Conservation (phyloP, 1,140 invertebrate species). For the Bradysia coprophila region DNA sequence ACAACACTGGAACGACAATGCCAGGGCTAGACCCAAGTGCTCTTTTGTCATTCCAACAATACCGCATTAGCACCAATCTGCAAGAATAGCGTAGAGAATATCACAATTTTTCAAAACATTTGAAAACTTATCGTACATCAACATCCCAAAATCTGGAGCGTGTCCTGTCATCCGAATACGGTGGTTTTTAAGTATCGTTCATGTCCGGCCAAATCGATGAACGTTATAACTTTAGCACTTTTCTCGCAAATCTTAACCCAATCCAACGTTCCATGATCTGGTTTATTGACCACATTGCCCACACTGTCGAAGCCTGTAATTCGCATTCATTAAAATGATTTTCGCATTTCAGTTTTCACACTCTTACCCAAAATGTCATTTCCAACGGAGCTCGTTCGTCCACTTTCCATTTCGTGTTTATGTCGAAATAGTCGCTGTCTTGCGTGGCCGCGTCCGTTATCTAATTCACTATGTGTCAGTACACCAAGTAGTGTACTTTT, state of each 20-base stretch:
- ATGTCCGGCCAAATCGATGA: constrained; percentile 97
- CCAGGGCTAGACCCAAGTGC: constrained; percentile 88
- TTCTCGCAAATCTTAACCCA: constrained; percentile 99
- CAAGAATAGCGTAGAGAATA: constrained; percentile 6
- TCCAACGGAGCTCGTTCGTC: constrained; percentile 93
- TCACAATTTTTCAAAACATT: no score
- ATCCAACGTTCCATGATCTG: constrained; percentile 88
- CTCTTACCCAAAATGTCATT: constrained; percentile 80
- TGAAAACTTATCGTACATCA: constrained; percentile 66
- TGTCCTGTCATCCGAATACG: constrained; percentile 99
- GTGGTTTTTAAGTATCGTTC: constrained; percentile 98
- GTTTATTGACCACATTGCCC: constrained; percentile 94
- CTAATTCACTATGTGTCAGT: constrained; percentile 91
- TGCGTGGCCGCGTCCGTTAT: constrained; percentile 89
- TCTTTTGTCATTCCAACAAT: constrained; percentile 99
- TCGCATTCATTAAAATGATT: not conserved
- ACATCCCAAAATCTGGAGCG: constrained; percentile 96
- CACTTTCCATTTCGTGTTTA: constrained; percentile 98
- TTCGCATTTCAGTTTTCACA: not conserved
- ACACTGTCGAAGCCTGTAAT: constrained; percentile 18
- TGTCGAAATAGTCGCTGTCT: constrained; percentile 91
- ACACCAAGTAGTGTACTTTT: constrained; percentile 95
- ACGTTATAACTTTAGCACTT: constrained; percentile 96
- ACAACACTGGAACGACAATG: constrained; percentile 98
- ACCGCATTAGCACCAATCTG: constrained; percentile 96